Conservation (phyloP, 92 coral and sea anemone species). For the Porites rus region DNA sequence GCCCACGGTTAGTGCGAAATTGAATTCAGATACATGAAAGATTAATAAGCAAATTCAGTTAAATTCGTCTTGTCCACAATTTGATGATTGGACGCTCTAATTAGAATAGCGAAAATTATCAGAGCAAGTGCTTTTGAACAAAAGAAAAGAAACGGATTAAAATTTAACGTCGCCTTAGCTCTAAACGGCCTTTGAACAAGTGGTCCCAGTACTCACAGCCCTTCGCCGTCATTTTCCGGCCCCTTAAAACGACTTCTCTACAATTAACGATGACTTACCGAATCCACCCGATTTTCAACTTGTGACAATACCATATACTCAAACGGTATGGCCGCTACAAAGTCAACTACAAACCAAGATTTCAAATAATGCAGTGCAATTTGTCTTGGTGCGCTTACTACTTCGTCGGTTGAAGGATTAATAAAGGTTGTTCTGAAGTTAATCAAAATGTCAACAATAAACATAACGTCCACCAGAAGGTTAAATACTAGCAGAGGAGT, state of each 20-base stretch:
- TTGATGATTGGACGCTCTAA: no score
- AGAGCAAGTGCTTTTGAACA: no score
- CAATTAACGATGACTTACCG: constrained; percentile 1
- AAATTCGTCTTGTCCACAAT: no score
- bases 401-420: constrained; percentile 62
- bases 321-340: constrained; percentile 95
- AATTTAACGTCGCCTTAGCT: no score
- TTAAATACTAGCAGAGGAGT: constrained; percentile 70
- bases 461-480: constrained; percentile 91
- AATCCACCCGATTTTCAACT: background rate
- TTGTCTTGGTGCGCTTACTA: constrained; percentile 78
- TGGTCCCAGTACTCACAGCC: no score
- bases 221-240: background rate
- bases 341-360: constrained; percentile 96
- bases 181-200: no score
- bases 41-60: no score
- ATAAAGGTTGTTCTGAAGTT: constrained; percentile 96
- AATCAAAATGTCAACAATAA: constrained; percentile 86
- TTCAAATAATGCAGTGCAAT: constrained; percentile 91
- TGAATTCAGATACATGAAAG: no score
- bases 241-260: background rate
- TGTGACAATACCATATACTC: constrained; percentile 71
- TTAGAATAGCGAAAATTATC: no score
- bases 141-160: no score
- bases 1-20: no score